Percentiles rank a stretch among this genome's conserved stretches.
These are phyloP conservation scores for Parazoanthus darwini DNA, from an alignment of 92 coral and sea anemone species.

Conservation along the genomic window DNA sequence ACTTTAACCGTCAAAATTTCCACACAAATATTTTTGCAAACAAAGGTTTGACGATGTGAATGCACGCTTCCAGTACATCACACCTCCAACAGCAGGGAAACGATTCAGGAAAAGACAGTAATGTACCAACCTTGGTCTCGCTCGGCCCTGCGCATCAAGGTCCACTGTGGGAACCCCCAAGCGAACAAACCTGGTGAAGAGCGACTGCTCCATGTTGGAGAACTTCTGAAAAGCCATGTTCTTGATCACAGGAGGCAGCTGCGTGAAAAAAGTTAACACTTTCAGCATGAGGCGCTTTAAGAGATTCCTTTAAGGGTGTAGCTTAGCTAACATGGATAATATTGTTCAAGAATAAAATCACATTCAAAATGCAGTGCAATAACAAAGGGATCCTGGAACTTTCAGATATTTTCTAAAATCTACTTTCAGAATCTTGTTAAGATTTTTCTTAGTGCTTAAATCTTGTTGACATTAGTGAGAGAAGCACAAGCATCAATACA, in stretches of 20 bases:
- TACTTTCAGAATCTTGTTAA: too few species aligned
- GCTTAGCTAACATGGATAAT: background rate
- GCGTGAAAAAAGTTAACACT: conserved; percentile 1
- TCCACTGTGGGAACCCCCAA: conserved; percentile 97
- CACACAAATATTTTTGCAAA: background rate
- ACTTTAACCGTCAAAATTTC: background rate
- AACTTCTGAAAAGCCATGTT: conserved; percentile 99
- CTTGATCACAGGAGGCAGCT: conserved; percentile 99
- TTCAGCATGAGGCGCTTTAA: background rate
- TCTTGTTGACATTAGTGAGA: too few species aligned
- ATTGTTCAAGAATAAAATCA: too few species aligned
- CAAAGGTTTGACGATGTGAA: background rate
- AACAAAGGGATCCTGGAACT: too few species aligned
- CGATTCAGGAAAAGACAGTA: background rate
- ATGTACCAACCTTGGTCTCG: conserved; percentile 83
- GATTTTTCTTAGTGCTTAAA: too few species aligned
- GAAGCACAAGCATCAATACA: too few species aligned
- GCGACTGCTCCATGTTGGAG: conserved; percentile 99
- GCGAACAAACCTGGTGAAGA: conserved; percentile 96
- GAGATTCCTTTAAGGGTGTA: background rate
- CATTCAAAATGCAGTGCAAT: too few species aligned
- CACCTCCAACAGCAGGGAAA: background rate
- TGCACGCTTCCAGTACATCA: background rate
- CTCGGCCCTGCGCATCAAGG: conserved; percentile 98
- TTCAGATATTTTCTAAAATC: too few species aligned